Evolutionary conservation across 2,888 invertebrate genomes (phyloP).

Genomic region (Creontiades dilutus): DNA sequence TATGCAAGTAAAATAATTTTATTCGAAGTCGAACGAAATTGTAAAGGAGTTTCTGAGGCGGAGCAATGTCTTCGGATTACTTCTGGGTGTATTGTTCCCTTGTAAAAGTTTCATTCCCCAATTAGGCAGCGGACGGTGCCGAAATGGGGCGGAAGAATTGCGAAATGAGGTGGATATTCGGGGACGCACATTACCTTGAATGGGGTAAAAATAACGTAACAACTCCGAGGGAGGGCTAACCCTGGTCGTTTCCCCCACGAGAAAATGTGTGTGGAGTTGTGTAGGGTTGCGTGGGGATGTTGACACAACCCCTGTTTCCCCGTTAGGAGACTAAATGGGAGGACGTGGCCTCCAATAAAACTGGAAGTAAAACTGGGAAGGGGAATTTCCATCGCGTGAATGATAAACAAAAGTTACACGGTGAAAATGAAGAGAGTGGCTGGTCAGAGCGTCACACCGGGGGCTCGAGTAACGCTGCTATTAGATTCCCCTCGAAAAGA

Average conservation of each 20-base stretch:
- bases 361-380: background rate
- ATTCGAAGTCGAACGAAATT: too few relatives aligned
- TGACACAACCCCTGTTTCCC: background rate
- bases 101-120: background rate
- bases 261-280: background rate
- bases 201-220: slow-evolving; percentile 35
- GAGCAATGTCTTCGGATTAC: background rate
- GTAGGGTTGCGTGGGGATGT: background rate
- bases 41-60: too few relatives aligned
- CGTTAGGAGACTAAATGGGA: background rate
- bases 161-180: slow-evolving; percentile 15
- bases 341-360: slow-evolving; percentile 13
- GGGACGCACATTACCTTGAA: background rate
- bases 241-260: background rate
- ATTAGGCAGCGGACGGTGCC: slow-evolving; percentile 15
- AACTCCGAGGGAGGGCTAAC: slow-evolving; percentile 2
- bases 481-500: background rate
- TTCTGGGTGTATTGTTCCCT: background rate
- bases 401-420: slow-evolving; percentile 30
- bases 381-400: background rate
- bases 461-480: background rate
- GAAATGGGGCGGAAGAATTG: slow-evolving; percentile 5
- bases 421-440: background rate
- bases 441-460: background rate
- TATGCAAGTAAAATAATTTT: too few relatives aligned